Evolutionary conservation across 2,888 invertebrate species (phyloP).

Genomic region (Aleiodes leptofemur): DNA sequence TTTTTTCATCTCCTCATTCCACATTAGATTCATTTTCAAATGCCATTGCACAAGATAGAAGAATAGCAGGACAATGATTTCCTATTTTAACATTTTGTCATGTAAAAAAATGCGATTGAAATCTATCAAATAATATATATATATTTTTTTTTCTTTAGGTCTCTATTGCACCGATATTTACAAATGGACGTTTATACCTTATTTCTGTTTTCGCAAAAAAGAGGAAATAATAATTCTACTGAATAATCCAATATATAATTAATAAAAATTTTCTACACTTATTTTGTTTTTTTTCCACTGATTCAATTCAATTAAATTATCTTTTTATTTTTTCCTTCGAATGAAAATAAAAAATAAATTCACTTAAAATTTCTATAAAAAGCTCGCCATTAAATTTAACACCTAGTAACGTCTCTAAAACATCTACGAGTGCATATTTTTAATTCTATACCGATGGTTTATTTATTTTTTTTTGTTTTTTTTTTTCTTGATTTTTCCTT

Average conservation of each 20-base stretch:
- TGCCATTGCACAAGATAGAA: too few species aligned
- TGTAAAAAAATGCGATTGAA: conserved; percentile 27
- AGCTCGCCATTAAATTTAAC: conserved; percentile 55
- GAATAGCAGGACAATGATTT: conserved; percentile 39
- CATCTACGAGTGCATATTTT: conserved; percentile 55
- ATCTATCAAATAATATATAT: conserved; percentile 61
- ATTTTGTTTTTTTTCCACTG: conserved; percentile 55
- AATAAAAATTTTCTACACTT: conserved; percentile 59
- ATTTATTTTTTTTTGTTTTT: neutral
- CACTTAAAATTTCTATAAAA: conserved; percentile 66
- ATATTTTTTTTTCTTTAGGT: conserved; percentile 60
- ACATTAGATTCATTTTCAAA: too few species aligned
- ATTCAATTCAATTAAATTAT: conserved; percentile 50
- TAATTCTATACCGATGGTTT: conserved; percentile 19
- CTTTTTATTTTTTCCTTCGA: conserved; percentile 53
- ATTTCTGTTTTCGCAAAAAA: conserved; percentile 28
- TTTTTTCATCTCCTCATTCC: too few species aligned
- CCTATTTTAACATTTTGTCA: conserved; percentile 60
- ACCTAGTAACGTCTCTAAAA: conserved; percentile 61
- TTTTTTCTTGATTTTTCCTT: conserved; percentile 16
- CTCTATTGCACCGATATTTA: conserved; percentile 73
- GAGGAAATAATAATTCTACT: conserved; percentile 2
- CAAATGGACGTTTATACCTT: conserved; percentile 66
- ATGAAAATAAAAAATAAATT: conserved; percentile 64
- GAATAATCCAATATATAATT: conserved; percentile 38